A percentile compares a stretch with the other conserved stretches of the same genome.
These are phyloP conservation scores for Volucella bombylans DNA, from an alignment of 2,888 invertebrate genomes.

Conservation along the genomic window DNA sequence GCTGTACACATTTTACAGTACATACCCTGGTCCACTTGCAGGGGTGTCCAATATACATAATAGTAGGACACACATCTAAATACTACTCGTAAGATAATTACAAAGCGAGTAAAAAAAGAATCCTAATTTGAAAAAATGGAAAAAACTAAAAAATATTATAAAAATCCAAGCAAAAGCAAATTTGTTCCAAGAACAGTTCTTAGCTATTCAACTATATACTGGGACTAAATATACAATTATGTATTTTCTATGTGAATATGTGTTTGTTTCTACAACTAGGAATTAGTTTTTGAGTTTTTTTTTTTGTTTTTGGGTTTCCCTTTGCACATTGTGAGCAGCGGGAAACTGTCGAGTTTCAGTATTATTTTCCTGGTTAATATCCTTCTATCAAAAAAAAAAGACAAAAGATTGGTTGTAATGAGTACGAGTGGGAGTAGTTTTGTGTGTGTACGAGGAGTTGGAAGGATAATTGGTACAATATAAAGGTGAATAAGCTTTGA, in stretches of 20 bases:
- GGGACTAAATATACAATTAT: slow-evolving; percentile 46
- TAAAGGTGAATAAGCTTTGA: slow-evolving; percentile 61
- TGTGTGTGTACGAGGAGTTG: slow-evolving; percentile 3
- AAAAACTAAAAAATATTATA: background rate
- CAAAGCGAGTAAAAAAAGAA: slow-evolving; percentile 61
- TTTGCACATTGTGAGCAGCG: slow-evolving; percentile 1
- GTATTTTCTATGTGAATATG: slow-evolving; percentile 37
- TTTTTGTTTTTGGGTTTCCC: too few relatives aligned
- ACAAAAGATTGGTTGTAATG: slow-evolving; percentile 54
- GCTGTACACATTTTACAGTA: slow-evolving; percentile 41
- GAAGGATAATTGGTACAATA: background rate
- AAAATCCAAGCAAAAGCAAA: slow-evolving; percentile 53
- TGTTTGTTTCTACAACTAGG: slow-evolving; percentile 47
- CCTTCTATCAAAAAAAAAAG: slow-evolving; percentile 61
- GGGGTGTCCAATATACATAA: background rate
- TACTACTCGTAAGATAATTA: slow-evolving; percentile 19
- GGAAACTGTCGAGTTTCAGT: slow-evolving; percentile 55
- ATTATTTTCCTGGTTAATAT: slow-evolving; percentile 46
- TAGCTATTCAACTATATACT: slow-evolving; percentile 36
- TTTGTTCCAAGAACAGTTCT: slow-evolving; percentile 46
- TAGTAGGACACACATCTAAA: slow-evolving; percentile 2
- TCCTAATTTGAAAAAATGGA: slow-evolving; percentile 32
- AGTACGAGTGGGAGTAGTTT: slow-evolving; percentile 14
- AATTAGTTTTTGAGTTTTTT: slow-evolving; percentile 26
- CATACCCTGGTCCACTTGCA: slow-evolving; percentile 1